Evolutionary conservation across 37 sponge, comb jelly and placozoan species (phyloP).

Genomic region (Amphimedon queenslandica): DNA sequence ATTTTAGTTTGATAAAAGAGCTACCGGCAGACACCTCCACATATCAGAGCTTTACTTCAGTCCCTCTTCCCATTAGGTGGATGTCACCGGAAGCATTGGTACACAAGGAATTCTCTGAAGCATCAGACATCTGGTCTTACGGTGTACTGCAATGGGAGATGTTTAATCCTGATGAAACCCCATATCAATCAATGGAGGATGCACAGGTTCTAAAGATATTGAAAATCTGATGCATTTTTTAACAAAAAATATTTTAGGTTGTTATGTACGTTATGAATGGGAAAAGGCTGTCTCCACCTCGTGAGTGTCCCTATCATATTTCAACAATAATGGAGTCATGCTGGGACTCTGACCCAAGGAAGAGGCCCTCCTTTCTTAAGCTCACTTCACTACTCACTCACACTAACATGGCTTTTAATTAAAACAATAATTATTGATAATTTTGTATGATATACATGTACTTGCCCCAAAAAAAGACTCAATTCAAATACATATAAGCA

Average conservation of each 20-base stretch:
- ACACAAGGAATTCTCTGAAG: slow-evolving; percentile 39
- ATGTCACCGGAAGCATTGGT: slow-evolving; percentile 66
- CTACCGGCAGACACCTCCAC: slow-evolving; percentile 36
- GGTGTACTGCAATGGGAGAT: slow-evolving; percentile 74
- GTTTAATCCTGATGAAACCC: slow-evolving; percentile 33
- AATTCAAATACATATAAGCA: too few relatives aligned
- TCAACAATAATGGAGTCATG: slow-evolving; percentile 61
- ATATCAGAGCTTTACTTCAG: slow-evolving; percentile 12
- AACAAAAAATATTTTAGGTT: too few relatives aligned
- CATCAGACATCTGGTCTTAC: slow-evolving; percentile 76
- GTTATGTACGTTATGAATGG: slow-evolving; percentile 19
- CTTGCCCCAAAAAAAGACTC: too few relatives aligned
- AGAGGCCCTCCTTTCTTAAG: slow-evolving; percentile 67
- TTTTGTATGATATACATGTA: too few relatives aligned
- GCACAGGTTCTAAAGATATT: slow-evolving; percentile 13
- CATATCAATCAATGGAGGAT: slow-evolving; percentile 27
- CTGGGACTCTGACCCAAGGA: slow-evolving; percentile 38
- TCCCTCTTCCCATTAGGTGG: slow-evolving; percentile 53
- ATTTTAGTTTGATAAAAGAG: slow-evolving; percentile 75
- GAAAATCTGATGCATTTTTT: too few relatives aligned
- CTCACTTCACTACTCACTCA: slow-evolving; percentile 46
- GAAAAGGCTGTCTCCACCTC: slow-evolving; percentile 22
- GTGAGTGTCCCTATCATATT: slow-evolving; percentile 19
- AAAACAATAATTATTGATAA: too few relatives aligned
- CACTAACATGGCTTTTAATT: too few relatives aligned